These are phyloP conservation scores for Odontomachus brunneus DNA, from an alignment of 1,140 invertebrate species.

Conservation along the genomic window DNA sequence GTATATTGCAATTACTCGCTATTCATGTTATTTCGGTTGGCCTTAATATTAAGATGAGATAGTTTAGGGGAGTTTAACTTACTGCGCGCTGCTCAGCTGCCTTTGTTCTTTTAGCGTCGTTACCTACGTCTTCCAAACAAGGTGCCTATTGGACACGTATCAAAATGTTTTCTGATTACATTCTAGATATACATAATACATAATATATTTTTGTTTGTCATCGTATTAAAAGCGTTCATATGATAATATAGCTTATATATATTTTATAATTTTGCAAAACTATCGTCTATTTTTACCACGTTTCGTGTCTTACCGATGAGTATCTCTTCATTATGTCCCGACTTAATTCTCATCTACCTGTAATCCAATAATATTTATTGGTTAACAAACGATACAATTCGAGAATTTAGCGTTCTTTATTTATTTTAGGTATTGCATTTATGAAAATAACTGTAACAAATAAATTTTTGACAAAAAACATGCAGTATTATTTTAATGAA, in stretches of 20 bases:
- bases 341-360: background rate
- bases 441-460: background rate
- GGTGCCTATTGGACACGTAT: conserved; percentile 52
- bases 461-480: background rate
- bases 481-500: background rate
- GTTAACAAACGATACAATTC: background rate
- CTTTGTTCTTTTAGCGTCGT: conserved; percentile 49
- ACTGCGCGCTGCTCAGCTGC: background rate
- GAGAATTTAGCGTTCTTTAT: background rate
- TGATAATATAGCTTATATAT: background rate
- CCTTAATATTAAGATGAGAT: background rate
- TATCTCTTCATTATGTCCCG: conserved; percentile 63
- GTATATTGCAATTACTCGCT: background rate
- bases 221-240: background rate
- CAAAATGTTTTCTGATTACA: background rate
- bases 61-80: conserved; percentile 3
- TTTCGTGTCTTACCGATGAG: conserved; percentile 58
- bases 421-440: background rate
- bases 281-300: background rate
- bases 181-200: background rate
- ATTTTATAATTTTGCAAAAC: background rate
- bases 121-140: conserved; percentile 50
- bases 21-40: background rate
- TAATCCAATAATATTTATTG: background rate
- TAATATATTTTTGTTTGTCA: background rate